Percentiles rank a stretch among this genome's conserved stretches.
Conservation (phyloP, 2,113 vertebrate genomes). For the Cnemophilus loriae region DNA sequence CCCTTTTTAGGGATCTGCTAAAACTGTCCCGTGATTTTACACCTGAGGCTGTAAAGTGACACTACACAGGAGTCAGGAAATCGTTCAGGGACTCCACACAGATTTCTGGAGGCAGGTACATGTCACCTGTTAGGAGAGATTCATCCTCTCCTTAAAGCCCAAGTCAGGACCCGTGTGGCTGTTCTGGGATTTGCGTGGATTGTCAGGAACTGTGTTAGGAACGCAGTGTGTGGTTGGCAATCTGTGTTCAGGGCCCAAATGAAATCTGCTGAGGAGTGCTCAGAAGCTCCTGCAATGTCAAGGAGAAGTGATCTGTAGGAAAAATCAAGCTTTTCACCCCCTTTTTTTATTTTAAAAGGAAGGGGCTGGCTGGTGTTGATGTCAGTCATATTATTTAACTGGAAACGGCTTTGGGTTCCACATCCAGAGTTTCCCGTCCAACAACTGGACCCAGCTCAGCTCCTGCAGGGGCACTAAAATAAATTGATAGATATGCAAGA, state of each 20-base stretch:
- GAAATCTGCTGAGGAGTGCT: not conserved
- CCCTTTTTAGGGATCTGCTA: not conserved
- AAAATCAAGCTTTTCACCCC: not conserved
- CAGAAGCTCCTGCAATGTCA: not conserved
- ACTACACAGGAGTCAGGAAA: not conserved
- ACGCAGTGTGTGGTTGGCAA: no score
- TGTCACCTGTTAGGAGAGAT: not conserved
- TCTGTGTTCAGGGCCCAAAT: not conserved
- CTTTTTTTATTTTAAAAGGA: not conserved
- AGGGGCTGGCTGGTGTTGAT: not conserved
- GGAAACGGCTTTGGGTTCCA: not conserved
- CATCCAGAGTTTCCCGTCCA: not conserved
- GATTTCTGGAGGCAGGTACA: not conserved
- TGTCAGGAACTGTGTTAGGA: not conserved
- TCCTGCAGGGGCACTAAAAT: not conserved
- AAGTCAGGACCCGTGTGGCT: accelerated
- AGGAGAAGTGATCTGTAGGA: not conserved
- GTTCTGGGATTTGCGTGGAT: not conserved
- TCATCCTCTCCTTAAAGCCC: not conserved
- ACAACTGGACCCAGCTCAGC: not conserved
- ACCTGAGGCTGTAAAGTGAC: not conserved
- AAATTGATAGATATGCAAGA: not conserved
- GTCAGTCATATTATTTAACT: not conserved
- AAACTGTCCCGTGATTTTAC: not conserved
- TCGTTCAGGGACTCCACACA: not conserved